phyloP scores from a whole-genome alignment of 2,888 invertebrate species.

The Pristionchus arcanus region DNA sequence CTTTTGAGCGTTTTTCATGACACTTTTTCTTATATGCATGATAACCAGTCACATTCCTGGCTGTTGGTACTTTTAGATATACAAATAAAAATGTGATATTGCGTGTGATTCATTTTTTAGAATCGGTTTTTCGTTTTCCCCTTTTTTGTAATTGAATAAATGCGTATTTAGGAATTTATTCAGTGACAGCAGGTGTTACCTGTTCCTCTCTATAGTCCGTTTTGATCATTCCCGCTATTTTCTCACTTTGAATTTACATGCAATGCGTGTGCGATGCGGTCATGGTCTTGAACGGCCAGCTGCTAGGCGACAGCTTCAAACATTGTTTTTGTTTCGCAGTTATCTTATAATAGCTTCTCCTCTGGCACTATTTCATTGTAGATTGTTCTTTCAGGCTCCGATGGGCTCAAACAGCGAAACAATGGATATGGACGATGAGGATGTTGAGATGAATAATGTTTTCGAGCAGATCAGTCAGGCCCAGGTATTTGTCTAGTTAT shows the following conservation, averaged over 20 bases:
- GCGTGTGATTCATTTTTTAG: too few relatives aligned
- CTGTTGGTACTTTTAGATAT: too few relatives aligned
- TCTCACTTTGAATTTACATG: not conserved
- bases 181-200: too few relatives aligned
- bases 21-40: too few relatives aligned
- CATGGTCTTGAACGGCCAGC: not conserved
- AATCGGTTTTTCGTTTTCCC: too few relatives aligned
- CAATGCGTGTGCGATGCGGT: not conserved
- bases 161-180: too few relatives aligned
- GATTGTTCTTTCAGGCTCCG: not conserved
- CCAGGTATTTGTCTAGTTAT: not conserved
- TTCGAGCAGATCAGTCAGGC: slow-evolving; percentile 29
- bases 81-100: too few relatives aligned
- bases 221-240: not conserved
- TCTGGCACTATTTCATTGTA: not conserved
- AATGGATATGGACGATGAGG: slow-evolving; percentile 16
- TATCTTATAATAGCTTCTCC: not conserved
- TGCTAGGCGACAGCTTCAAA: not conserved
- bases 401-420: not conserved
- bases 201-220: not conserved
- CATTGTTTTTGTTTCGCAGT: not conserved
- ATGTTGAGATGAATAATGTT: not conserved
- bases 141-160: too few relatives aligned
- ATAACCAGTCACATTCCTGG: too few relatives aligned
- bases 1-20: too few relatives aligned